Evolutionary conservation across 1,140 invertebrate genomes (phyloP), one percentile per base, ranked within the genome.

Genomic region (Hesperophylax magnus): DNA sequence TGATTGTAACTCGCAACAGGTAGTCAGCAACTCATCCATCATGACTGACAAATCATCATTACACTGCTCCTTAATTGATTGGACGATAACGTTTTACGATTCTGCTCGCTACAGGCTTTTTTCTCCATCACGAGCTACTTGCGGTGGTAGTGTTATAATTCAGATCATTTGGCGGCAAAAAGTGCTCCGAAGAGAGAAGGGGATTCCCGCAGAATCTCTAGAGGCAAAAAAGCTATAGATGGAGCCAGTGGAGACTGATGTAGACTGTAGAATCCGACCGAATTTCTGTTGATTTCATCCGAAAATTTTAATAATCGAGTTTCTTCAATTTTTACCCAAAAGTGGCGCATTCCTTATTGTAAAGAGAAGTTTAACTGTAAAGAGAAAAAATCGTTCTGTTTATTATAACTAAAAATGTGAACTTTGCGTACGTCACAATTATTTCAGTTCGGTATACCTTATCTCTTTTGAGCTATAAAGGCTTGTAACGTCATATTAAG

Each of bases 21-120:
- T 77, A 77, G 74, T 39, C 54, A 47, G 39, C 39, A 47, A 14
- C 39, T 47, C n/a, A 47, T 77, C 56, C 27, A 61, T 77, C 58
- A 61, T 77, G 58, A 77, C 74, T 77, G 77, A 79, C 77, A 79
- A 79, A 71, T 71, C 77, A 60, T 71, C 65, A 79, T 79, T 79
- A 17, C 65, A 58, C 53, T 53, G 65, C 18, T 60, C 63, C 31
- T 20, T 79, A 79, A 79, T 79, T 79, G 77, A 79, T 79, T 79
- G 77, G 77, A 20, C 63, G 63, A 58, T 72, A 79, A 72, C 77
- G 24, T 71, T 78, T 78, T 79, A 79, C 63, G 47, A 54, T 54
- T 67, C 72, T 14, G 27, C 31, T 58, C 22, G 54, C 54, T 18
- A 9, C 47, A n/a, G 39, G 11, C 18, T 34, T 58, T 24, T 75